phyloP scores from a whole-genome alignment of 2,888 invertebrate species.

The Mythimna loreyi region DNA sequence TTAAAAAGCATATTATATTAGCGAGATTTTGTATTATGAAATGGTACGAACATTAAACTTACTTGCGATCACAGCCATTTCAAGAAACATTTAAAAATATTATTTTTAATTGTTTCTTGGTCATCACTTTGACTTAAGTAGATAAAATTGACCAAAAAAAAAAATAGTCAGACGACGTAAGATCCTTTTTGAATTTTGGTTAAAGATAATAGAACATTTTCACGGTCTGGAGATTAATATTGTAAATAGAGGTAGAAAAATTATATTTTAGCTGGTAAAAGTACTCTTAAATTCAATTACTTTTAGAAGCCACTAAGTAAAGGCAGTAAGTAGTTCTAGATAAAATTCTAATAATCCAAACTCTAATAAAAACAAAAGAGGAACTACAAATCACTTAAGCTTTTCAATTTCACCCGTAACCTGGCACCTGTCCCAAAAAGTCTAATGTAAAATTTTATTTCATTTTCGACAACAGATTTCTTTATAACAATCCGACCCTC shows the following conservation, averaged over 20 bases:
- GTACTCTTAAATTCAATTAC: constrained; percentile 5
- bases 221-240: neutral
- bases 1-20: too few relatives aligned
- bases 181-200: too few relatives aligned
- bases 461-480: constrained; percentile 69
- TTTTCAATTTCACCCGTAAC: constrained; percentile 39
- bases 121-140: too few relatives aligned
- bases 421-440: constrained; percentile 43
- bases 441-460: constrained; percentile 58
- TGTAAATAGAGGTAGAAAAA: neutral
- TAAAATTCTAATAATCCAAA: constrained; percentile 20
- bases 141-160: too few relatives aligned
- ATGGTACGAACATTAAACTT: too few relatives aligned
- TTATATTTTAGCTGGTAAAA: neutral
- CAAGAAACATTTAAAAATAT: too few relatives aligned
- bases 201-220: too few relatives aligned
- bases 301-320: constrained; percentile 10
- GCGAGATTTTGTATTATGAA: too few relatives aligned
- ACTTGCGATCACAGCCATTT: too few relatives aligned
- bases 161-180: too few relatives aligned
- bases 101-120: too few relatives aligned
- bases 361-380: constrained; percentile 37
- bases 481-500: constrained; percentile 68
- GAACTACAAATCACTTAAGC: constrained; percentile 49
- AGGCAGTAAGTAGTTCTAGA: constrained; percentile 15